Evolutionary conservation across 2,888 invertebrate genomes (phyloP), one percentile per base, ranked within the genome.

Genomic region (Agrenia bidenticulata): DNA sequence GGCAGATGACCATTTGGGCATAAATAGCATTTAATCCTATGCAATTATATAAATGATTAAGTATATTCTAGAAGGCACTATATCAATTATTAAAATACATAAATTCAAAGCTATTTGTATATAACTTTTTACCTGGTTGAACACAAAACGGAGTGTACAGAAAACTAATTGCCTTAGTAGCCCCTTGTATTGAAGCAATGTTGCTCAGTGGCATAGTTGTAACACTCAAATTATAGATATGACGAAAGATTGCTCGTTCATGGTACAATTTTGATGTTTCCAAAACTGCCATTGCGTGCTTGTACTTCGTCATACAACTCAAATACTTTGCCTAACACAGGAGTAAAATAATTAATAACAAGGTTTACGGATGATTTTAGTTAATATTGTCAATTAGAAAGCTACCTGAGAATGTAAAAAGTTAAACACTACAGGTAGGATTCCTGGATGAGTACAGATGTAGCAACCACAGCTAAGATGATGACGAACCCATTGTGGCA

Each of bases 161-260:
- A 7, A 24, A 23, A 5, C 26, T 27, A 2, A 58, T 13, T 4
- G 45, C 58, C 23, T 42, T 49, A 5, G 41, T 7, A 2, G 45
- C 45, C 4, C 24, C 15, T 27, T 45, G 11, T 17, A 45, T 58
- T 19, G 41, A 21, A 2, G n/a, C 7, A 24, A 58, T 58, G 9
- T 26, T 27, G 15, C 15, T n/a, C 2, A 58, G 17, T 2, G 58
- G 58, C 13, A 45, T 27, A 5, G 23, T 27, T 7, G 63, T 49
- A 11, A 37, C 13, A 37, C 60, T 63, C 32, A 61, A 51, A 45
- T 66, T 68, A 17, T 64, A 68, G 19, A 71, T 49, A 0, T 67
- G 60, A 17, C 70, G 64, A 41, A 71, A 71, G 24, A 71, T 56
- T 1, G 66, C 41, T 15, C 66, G 42, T 26, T 68, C 66, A 66